These are phyloP conservation scores for Thymelicus acteon DNA, from an alignment of 2,888 invertebrate genomes.

Conservation along the genomic window DNA sequence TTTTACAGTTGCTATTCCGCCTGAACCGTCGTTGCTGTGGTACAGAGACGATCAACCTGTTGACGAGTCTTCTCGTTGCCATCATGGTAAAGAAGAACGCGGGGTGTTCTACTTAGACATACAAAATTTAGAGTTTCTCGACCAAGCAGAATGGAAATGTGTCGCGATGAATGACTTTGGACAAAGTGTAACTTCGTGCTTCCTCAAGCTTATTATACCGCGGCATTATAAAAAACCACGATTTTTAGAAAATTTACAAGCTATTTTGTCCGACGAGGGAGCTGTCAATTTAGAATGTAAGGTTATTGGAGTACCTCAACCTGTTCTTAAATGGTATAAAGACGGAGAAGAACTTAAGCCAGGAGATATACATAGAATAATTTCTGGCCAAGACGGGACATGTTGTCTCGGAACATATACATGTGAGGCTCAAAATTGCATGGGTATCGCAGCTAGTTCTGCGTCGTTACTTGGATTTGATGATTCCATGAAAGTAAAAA, in stretches of 20 bases:
- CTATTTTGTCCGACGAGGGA: conserved; percentile 94
- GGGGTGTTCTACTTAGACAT: conserved; percentile 91
- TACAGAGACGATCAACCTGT: conserved; percentile 93
- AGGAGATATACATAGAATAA: conserved; percentile 95
- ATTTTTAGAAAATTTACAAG: conserved; percentile 93
- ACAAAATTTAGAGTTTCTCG: conserved; percentile 90
- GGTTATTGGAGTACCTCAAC: conserved; percentile 96
- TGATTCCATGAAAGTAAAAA: conserved; percentile 86
- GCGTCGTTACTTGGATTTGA: conserved; percentile 95
- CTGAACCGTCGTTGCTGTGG: conserved; percentile 94
- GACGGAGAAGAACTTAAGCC: conserved; percentile 95
- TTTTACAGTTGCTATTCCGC: conserved; percentile 89
- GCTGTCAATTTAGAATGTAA: conserved; percentile 97
- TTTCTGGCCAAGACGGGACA: conserved; percentile 95
- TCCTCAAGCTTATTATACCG: conserved; percentile 93
- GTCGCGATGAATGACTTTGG: conserved; percentile 95
- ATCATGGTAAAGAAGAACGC: conserved; percentile 87
- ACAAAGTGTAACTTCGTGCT: conserved; percentile 94
- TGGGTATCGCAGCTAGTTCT: conserved; percentile 95
- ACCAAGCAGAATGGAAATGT: conserved; percentile 97
- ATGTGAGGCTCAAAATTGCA: conserved; percentile 95
- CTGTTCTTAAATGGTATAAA: conserved; percentile 96
- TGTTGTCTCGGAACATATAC: conserved; percentile 96
- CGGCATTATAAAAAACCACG: conserved; percentile 95
- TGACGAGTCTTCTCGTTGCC: conserved; percentile 87